A percentile compares a stretch with the other conserved stretches of the same genome.
Conservation (phyloP, 2,113 vertebrate genomes). For the Erpornis zantholeuca region DNA sequence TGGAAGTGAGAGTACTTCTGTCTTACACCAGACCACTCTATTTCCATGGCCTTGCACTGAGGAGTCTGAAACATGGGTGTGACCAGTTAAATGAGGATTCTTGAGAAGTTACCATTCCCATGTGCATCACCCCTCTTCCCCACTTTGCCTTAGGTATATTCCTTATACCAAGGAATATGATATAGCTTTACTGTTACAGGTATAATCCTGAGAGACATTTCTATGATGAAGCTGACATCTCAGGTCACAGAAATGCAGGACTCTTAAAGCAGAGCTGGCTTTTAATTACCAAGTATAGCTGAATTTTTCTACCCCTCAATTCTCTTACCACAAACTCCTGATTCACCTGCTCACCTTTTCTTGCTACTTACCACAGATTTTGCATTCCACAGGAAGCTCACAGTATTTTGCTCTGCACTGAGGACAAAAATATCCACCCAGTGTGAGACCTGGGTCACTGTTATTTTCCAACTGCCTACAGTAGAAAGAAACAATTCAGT, state of each 20-base stretch:
- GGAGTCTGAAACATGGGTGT: neutral
- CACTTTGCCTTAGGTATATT: neutral
- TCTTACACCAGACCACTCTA: neutral
- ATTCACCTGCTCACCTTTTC: neutral
- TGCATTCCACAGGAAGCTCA: slow-evolving; percentile 97
- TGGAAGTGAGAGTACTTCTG: neutral
- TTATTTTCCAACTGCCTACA: slow-evolving; percentile 87
- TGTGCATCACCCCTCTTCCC: neutral
- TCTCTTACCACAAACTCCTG: neutral
- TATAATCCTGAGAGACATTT: neutral
- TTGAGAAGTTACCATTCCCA: neutral
- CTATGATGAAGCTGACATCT: accelerated
- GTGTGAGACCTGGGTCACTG: slow-evolving; percentile 78
- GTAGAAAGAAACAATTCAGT: neutral
- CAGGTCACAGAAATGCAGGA: neutral
- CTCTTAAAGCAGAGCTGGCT: neutral
- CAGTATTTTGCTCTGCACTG: slow-evolving; percentile 94
- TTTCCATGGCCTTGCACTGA: neutral
- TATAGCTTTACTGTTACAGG: neutral
- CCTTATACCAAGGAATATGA: neutral
- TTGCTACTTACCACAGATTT: slow-evolving; percentile 89
- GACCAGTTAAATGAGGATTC: neutral
- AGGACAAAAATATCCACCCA: slow-evolving; percentile 95
- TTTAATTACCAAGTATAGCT: neutral
- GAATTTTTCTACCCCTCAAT: neutral